A percentile compares a stretch with the other conserved stretches of the same genome.
Conservation (phyloP, 2,888 invertebrate genomes). For the Sylvicola cinctus region DNA sequence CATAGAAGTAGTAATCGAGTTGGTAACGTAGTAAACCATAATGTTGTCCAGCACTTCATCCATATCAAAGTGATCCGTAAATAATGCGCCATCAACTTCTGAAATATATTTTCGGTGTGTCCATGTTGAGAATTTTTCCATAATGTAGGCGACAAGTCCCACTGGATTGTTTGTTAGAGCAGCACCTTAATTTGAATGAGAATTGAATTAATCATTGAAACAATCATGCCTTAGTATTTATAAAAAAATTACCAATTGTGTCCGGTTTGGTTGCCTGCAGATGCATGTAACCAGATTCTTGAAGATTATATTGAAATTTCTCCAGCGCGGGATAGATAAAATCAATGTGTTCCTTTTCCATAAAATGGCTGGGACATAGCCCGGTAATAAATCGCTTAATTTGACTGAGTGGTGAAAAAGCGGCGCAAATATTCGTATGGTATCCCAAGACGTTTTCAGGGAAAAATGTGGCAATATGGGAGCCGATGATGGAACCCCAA, state of each 20-base stretch:
- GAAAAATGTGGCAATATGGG: constrained; percentile 37
- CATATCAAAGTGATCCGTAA: constrained; percentile 26
- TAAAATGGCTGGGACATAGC: constrained; percentile 29
- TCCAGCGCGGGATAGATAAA: constrained; percentile 29
- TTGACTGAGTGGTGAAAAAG: constrained; percentile 19
- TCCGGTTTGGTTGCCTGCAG: constrained; percentile 55
- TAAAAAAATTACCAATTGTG: constrained; percentile 39
- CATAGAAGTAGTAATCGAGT: constrained; percentile 39
- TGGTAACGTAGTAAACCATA: constrained; percentile 51
- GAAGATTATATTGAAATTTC: constrained; percentile 14
- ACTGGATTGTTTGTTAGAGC: constrained; percentile 42
- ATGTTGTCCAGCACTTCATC: constrained; percentile 45
- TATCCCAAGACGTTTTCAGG: constrained; percentile 29
- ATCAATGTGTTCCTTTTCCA: constrained; percentile 25
- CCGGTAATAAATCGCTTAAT: constrained; percentile 25
- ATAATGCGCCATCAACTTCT: constrained; percentile 42
- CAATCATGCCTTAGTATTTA: too few relatives aligned
- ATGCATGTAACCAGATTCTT: constrained; percentile 23
- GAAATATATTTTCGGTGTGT: constrained; percentile 34
- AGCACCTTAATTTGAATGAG: too few relatives aligned
- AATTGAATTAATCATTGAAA: too few relatives aligned
- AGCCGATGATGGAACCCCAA: constrained; percentile 40
- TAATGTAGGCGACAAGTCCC: constrained; percentile 46
- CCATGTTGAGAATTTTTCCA: constrained; percentile 36
- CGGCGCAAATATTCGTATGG: constrained; percentile 40